Evolutionary conservation across 2,797 vertebrate genomes (phyloP).

Genomic region (Anolis apletophallus): DNA sequence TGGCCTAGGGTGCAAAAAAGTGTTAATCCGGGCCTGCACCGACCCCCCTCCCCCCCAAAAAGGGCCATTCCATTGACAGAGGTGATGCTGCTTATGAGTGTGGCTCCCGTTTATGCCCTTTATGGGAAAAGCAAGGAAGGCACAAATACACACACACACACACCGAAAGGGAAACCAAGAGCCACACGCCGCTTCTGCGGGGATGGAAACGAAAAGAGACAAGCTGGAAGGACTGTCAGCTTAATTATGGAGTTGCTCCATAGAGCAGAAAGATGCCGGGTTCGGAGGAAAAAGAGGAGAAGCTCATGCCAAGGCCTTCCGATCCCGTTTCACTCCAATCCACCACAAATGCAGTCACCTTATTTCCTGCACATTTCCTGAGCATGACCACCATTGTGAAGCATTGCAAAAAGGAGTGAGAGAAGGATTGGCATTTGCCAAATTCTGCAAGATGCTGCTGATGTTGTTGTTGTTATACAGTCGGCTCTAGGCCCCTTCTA

Average conservation of each 20-base stretch:
- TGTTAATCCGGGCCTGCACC: no score
- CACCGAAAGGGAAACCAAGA: background rate
- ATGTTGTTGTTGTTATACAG: no score
- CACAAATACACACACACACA: background rate
- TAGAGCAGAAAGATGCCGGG: background rate
- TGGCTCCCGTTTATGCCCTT: background rate
- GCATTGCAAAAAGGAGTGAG: no score
- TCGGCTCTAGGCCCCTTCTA: no score
- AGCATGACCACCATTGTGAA: background rate
- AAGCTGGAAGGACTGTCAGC: slow-evolving; percentile 17
- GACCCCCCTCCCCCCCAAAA: no score
- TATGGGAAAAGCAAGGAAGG: background rate
- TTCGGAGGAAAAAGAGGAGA: slow-evolving; percentile 2
- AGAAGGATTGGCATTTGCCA: no score
- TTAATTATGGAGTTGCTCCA: background rate
- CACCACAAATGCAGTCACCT: background rate
- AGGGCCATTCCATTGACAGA: background rate
- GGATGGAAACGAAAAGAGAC: slow-evolving; percentile 12
- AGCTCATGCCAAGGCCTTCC: background rate
- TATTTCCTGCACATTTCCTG: no score
- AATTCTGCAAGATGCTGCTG: no score
- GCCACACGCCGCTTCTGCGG: background rate
- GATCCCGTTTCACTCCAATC: background rate
- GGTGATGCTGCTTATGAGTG: no score
- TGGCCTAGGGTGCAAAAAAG: no score